Conservation (phyloP, 2,113 vertebrate species). For the Irena cyanogastra region DNA sequence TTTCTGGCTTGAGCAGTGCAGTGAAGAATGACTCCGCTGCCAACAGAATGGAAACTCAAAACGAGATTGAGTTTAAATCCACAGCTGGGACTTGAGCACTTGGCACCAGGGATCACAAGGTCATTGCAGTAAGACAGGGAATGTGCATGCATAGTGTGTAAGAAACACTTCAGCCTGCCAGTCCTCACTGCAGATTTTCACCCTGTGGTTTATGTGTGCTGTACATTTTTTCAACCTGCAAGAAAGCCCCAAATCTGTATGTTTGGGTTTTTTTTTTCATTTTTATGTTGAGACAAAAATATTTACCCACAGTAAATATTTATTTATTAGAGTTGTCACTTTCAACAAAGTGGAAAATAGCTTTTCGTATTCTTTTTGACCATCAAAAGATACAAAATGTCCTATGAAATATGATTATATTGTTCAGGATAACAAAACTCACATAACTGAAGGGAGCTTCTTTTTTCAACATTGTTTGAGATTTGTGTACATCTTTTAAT, state of each 20-base stretch:
- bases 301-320: neutral
- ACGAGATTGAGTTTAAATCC: constrained; percentile 73
- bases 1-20: constrained; percentile 50
- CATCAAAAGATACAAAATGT: neutral
- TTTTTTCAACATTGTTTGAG: neutral
- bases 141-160: constrained; percentile 12
- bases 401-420: neutral
- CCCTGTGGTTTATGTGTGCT: neutral
- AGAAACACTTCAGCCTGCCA: constrained; percentile 7
- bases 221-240: neutral
- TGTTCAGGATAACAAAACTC: neutral
- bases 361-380: constrained; percentile 2
- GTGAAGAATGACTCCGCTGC: constrained; percentile 64
- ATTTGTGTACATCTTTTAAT: neutral
- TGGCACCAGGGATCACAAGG: constrained; percentile 61
- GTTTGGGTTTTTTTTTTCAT: neutral
- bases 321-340: neutral
- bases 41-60: constrained; percentile 66
- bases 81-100: constrained; percentile 60
- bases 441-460: neutral
- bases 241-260: neutral
- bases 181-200: neutral
- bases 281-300: neutral
- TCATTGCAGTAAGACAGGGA: constrained; percentile 58
- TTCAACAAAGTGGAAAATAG: neutral